phyloP scores from a whole-genome alignment of 2,113 vertebrate species.

The Mugil cephalus region DNA sequence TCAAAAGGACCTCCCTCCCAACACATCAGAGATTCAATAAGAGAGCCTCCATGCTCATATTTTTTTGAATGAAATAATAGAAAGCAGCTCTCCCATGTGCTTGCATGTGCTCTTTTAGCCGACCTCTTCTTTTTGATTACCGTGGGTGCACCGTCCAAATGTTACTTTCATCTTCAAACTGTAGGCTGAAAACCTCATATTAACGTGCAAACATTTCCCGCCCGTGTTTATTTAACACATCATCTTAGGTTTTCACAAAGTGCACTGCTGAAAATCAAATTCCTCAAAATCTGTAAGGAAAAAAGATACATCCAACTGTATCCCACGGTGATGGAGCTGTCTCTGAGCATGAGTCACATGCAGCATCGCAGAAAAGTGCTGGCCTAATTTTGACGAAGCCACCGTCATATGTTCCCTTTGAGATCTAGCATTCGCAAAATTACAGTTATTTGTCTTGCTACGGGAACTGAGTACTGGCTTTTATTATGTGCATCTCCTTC shows the following conservation, averaged over 20 bases:
- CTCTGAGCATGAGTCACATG: conserved; percentile 47
- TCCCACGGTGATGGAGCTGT: conserved; percentile 35
- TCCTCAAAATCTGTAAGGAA: conserved; percentile 36
- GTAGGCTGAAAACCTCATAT: conserved; percentile 13
- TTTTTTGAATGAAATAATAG: conserved; percentile 42
- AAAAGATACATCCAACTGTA: conserved; percentile 21
- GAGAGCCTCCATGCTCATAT: conserved; percentile 36
- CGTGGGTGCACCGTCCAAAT: conserved; percentile 20
- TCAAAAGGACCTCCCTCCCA: conserved; percentile 70
- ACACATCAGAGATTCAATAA: conserved; percentile 69
- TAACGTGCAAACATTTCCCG: conserved; percentile 51
- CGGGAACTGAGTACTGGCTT: conserved; percentile 37
- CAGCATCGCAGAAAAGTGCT: conserved; percentile 30
- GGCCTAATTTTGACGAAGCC: conserved; percentile 48
- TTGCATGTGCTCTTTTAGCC: conserved; percentile 35
- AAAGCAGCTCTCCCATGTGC: conserved; percentile 33
- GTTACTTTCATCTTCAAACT: conserved; percentile 21
- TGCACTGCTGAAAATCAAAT: conserved; percentile 32
- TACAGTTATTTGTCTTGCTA: conserved; percentile 36
- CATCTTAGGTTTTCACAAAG: conserved; percentile 25
- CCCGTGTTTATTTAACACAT: conserved; percentile 37
- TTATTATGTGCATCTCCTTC: conserved; percentile 23
- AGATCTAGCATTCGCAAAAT: conserved; percentile 49
- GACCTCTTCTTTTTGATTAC: conserved; percentile 11
- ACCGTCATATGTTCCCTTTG: conserved; percentile 31